Evolutionary conservation across 2,113 vertebrate species (phyloP).

Genomic region (Tapirus terrestris): DNA sequence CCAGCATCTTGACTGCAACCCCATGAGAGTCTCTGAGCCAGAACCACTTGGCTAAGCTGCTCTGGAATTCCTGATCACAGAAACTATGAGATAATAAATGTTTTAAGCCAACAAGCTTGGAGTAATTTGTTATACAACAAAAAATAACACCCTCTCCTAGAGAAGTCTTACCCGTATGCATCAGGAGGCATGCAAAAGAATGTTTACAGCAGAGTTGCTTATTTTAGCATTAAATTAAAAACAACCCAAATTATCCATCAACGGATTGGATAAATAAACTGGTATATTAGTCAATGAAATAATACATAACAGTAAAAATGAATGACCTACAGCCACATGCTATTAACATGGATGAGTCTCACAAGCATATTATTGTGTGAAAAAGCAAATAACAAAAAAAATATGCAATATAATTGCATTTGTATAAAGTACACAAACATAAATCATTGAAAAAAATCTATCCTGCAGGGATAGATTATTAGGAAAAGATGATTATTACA

Average conservation of each 20-base stretch:
- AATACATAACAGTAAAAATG: not conserved
- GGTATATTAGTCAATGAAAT: not conserved
- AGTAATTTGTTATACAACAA: not conserved
- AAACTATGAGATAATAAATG: not conserved
- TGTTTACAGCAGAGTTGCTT: not conserved
- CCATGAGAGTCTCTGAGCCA: not conserved
- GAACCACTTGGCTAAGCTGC: not conserved
- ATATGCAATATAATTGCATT: not conserved
- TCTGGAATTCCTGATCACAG: not conserved
- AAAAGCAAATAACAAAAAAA: not conserved
- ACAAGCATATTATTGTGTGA: rapidly evolving
- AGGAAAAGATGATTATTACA: not conserved
- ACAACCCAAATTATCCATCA: not conserved
- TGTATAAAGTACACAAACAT: not conserved
- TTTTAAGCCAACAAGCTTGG: not conserved
- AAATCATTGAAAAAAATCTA: not conserved
- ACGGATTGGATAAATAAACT: not conserved
- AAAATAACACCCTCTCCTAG: not conserved
- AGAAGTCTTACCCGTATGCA: not conserved
- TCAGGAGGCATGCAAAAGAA: not conserved
- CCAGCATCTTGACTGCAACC: not conserved
- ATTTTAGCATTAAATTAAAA: not conserved
- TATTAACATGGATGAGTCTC: not conserved
- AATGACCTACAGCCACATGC: not conserved
- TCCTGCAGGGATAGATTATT: not conserved